Evolutionary conservation across 2,888 invertebrate genomes (phyloP).

Genomic region (Hanleya hanleyi): DNA sequence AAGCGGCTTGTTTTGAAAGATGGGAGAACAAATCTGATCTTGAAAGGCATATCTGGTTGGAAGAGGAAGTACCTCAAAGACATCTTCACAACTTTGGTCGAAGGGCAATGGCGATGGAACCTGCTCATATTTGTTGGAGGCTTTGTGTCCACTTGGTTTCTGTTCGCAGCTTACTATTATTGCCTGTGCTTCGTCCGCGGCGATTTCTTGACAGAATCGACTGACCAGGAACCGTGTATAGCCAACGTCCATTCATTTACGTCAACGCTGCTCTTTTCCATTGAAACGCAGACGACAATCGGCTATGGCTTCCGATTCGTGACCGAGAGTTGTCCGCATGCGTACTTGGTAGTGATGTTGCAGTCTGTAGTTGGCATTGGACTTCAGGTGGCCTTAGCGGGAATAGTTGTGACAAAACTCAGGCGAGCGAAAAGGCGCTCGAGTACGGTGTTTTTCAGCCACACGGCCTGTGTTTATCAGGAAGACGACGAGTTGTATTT

Average conservation of each 20-base stretch:
- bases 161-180: slow-evolving; percentile 79
- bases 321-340: slow-evolving; percentile 93
- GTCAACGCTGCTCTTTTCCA: slow-evolving; percentile 94
- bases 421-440: slow-evolving; percentile 95
- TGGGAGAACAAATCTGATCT: background rate
- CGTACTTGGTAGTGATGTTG: slow-evolving; percentile 89
- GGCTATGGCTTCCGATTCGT: slow-evolving; percentile 90
- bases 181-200: slow-evolving; percentile 66
- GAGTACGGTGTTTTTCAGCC: slow-evolving; percentile 93
- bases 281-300: slow-evolving; percentile 97
- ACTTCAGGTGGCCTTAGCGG: slow-evolving; percentile 82
- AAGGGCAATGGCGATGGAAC: slow-evolving; percentile 90
- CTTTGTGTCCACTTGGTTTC: slow-evolving; percentile 89
- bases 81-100: slow-evolving; percentile 94
- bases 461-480: slow-evolving; percentile 89
- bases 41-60: background rate
- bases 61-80: slow-evolving; percentile 75
- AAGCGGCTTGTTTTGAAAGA: background rate
- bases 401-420: slow-evolving; percentile 91
- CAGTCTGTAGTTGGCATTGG: slow-evolving; percentile 91
- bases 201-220: slow-evolving; percentile 35
- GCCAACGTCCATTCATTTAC: slow-evolving; percentile 89
- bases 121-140: slow-evolving; percentile 91
- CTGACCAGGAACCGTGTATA: slow-evolving; percentile 70
- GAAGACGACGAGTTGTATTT: slow-evolving; percentile 71